These are phyloP conservation scores for Calliphora vomitoria DNA, from an alignment of 2,888 invertebrate genomes.

Conservation along the genomic window DNA sequence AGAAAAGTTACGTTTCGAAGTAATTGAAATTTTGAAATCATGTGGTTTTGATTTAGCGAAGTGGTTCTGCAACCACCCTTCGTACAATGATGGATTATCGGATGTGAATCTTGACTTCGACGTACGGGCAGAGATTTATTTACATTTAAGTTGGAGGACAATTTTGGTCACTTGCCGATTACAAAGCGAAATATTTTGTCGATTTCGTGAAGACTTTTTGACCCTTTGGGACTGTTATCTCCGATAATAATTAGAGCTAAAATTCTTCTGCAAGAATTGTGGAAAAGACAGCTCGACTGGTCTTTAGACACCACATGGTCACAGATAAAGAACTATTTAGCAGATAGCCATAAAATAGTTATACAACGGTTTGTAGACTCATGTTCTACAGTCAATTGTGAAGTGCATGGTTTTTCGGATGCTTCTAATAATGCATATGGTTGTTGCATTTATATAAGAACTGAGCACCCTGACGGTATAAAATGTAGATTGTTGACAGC, in stretches of 20 bases:
- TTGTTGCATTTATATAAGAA: conserved; percentile 38
- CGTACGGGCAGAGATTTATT: neutral
- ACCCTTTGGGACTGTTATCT: conserved; percentile 44
- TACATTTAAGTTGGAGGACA: conserved; percentile 38
- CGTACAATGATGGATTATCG: neutral
- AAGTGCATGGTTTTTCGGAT: conserved; percentile 19
- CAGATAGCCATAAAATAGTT: neutral
- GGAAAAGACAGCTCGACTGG: conserved; percentile 35
- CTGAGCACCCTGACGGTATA: neutral
- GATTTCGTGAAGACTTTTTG: conserved; percentile 50
- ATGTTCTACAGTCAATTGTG: neutral
- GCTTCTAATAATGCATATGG: conserved; percentile 40
- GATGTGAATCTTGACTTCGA: conserved; percentile 43
- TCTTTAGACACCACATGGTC: conserved; percentile 22
- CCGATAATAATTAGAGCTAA: conserved; percentile 43
- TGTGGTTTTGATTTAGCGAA: conserved; percentile 57
- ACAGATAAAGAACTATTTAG: neutral
- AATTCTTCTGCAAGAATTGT: conserved; percentile 54
- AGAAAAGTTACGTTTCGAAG: conserved; percentile 21
- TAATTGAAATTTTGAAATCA: conserved; percentile 48
- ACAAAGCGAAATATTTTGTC: conserved; percentile 63
- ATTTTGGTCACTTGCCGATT: conserved; percentile 36
- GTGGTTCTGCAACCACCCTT: conserved; percentile 53
- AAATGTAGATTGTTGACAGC: conserved; percentile 46
- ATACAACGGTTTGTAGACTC: conserved; percentile 28